A percentile compares a stretch with the other conserved stretches of the same genome.
Evolutionary conservation across 1,140 invertebrate species (phyloP).

Genomic region (Nephila pilipes): DNA sequence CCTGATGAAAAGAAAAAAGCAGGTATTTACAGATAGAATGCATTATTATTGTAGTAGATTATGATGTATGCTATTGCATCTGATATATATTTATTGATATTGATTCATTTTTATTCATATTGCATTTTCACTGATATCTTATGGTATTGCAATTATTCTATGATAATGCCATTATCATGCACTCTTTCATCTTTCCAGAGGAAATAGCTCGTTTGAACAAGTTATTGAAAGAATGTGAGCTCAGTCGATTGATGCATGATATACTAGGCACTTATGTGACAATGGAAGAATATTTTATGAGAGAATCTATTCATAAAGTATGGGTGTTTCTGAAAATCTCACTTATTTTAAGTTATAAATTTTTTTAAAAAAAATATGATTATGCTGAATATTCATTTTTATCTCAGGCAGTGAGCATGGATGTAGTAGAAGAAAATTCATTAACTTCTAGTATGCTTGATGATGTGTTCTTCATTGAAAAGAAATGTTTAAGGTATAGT

Average conservation of each 20-base stretch:
- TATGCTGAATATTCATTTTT: conserved; percentile 53
- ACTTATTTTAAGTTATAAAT: neutral
- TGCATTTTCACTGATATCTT: no score
- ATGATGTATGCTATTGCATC: no score
- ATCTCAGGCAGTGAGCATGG: conserved; percentile 90
- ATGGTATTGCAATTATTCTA: neutral
- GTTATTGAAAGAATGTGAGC: conserved; percentile 88
- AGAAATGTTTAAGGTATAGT: conserved; percentile 93
- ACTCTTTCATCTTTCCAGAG: conserved; percentile 79
- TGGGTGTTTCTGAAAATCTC: neutral
- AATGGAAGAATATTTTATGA: conserved; percentile 97
- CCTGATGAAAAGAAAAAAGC: conserved; percentile 83
- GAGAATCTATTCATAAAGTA: conserved; percentile 94
- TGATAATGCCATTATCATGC: neutral
- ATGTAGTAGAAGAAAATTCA: conserved; percentile 86
- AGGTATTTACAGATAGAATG: conserved; percentile 59
- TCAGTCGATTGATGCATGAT: conserved; percentile 93
- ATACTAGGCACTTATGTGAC: conserved; percentile 93
- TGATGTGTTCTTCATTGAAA: conserved; percentile 98
- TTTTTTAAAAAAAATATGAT: neutral
- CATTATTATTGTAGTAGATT: neutral
- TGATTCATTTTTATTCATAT: no score
- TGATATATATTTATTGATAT: no score
- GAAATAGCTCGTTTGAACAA: conserved; percentile 85
- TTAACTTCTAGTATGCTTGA: conserved; percentile 96